These are phyloP conservation scores for Phrynocephalus vlangalii DNA, from an alignment of 2,797 vertebrate genomes.

Conservation along the genomic window DNA sequence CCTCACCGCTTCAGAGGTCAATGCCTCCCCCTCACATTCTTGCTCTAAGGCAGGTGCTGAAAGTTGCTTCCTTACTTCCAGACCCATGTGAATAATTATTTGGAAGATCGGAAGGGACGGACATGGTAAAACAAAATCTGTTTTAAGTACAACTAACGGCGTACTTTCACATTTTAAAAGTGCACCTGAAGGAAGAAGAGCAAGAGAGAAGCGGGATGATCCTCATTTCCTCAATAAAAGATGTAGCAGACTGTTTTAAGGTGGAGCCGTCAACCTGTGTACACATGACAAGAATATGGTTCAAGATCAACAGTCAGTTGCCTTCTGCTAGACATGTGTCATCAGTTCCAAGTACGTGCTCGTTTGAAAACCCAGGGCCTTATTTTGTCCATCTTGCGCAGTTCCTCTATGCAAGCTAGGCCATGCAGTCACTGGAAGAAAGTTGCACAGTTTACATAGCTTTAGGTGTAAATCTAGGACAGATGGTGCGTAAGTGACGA, in stretches of 20 bases:
- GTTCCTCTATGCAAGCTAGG: neutral
- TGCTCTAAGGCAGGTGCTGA: neutral
- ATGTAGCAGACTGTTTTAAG: conserved; percentile 46
- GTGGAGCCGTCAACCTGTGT: neutral
- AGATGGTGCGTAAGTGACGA: neutral
- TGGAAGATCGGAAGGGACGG: neutral
- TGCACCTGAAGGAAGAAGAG: neutral
- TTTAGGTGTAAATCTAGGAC: conserved; percentile 44
- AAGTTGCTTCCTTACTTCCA: neutral
- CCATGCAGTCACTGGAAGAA: conserved; percentile 28
- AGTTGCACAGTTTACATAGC: conserved; percentile 15
- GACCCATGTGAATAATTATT: neutral
- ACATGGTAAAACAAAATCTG: neutral
- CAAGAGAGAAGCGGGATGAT: neutral
- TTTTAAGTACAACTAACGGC: neutral
- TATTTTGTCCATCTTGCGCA: conserved; percentile 25
- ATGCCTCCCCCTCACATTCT: neutral
- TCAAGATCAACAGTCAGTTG: conserved; percentile 50
- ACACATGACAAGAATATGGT: neutral
- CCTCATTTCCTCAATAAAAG: conserved; percentile 37
- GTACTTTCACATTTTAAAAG: neutral
- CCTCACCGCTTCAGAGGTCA: neutral
- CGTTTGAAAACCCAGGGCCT: neutral
- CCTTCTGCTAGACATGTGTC: neutral
- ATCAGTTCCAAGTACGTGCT: conserved; percentile 47